phyloP scores from a whole-genome alignment of 1,140 invertebrate genomes.

The Macrotrachela quadricornifera region DNA sequence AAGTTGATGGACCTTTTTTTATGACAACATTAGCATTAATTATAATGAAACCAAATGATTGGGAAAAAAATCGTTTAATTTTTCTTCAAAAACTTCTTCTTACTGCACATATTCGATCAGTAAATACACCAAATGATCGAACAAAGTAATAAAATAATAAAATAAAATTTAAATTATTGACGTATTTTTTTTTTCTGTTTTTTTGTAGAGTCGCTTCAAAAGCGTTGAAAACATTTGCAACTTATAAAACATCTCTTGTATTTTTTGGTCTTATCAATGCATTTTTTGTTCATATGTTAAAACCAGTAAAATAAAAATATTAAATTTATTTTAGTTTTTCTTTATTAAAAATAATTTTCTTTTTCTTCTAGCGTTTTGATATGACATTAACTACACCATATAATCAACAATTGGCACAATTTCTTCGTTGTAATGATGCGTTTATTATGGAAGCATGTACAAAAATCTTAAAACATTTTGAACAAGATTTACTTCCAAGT shows the following conservation, averaged over 20 bases:
- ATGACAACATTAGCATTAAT: conserved; percentile 55
- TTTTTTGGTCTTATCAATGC: conserved; percentile 59
- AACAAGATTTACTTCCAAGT: conserved; percentile 41
- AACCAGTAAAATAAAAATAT: neutral
- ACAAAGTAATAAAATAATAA: conserved; percentile 14
- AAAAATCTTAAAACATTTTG: conserved; percentile 47
- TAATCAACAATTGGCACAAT: conserved; percentile 66
- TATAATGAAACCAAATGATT: conserved; percentile 46
- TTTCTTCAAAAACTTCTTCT: conserved; percentile 56
- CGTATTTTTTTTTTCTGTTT: too few relatives aligned
- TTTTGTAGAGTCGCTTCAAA: too few relatives aligned
- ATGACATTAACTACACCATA: conserved; percentile 46
- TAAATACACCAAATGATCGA: conserved; percentile 13
- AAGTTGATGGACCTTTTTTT: conserved; percentile 64
- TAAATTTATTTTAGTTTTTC: too few relatives aligned
- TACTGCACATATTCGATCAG: conserved; percentile 47
- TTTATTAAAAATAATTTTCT: neutral
- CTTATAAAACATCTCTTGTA: conserved; percentile 59
- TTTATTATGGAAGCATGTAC: conserved; percentile 63
- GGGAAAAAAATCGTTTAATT: conserved; percentile 41
- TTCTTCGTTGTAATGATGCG: conserved; percentile 78
- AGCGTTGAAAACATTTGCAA: too few relatives aligned
- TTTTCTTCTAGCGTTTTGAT: conserved; percentile 41
- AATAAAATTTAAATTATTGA: too few relatives aligned
- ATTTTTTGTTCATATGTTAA: conserved; percentile 43